Evolutionary conservation across 2,113 vertebrate genomes (phyloP).

Genomic region (Xenopus laevis): DNA sequence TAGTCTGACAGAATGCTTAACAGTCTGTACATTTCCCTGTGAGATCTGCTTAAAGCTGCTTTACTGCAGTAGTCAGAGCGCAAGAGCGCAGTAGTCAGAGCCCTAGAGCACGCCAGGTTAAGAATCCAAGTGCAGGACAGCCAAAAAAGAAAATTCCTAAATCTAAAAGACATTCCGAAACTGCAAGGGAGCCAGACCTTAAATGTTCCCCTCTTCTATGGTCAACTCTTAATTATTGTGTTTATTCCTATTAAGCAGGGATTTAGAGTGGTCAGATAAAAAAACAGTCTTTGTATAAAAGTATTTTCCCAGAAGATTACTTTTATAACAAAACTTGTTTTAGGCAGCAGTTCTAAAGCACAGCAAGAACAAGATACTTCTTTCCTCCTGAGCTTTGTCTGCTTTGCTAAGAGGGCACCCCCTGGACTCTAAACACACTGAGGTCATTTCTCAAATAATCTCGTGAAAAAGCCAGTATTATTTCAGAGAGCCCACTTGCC

Average conservation of each 20-base stretch:
- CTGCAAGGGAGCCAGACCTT: conserved; percentile 53
- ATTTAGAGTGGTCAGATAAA: conserved; percentile 17
- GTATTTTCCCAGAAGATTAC: not conserved
- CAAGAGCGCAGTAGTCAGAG: conserved; percentile 27
- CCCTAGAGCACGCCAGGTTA: conserved; percentile 42
- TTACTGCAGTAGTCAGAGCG: conserved; percentile 24
- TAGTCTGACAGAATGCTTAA: conserved; percentile 2
- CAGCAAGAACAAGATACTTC: conserved; percentile 5
- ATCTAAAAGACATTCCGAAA: conserved; percentile 53
- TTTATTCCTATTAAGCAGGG: conserved; percentile 15
- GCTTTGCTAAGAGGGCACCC: not conserved
- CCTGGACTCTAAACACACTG: not conserved
- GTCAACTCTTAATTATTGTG: conserved; percentile 29
- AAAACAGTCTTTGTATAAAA: conserved; percentile 13
- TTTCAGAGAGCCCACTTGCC: too few relatives aligned
- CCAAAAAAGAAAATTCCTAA: conserved; percentile 50
- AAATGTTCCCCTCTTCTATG: conserved; percentile 45
- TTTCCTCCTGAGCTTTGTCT: not conserved
- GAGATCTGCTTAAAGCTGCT: conserved; percentile 13
- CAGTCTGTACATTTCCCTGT: conserved; percentile 12
- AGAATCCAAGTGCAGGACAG: conserved; percentile 46
- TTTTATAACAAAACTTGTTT: not conserved
- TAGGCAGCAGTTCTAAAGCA: not conserved
- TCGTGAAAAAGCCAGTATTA: too few relatives aligned
- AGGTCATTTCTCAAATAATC: too few relatives aligned